A percentile compares a stretch with the other conserved stretches of the same genome.
These are phyloP conservation scores for Alauda arvensis DNA, from an alignment of 2,797 vertebrate species.

Conservation along the genomic window DNA sequence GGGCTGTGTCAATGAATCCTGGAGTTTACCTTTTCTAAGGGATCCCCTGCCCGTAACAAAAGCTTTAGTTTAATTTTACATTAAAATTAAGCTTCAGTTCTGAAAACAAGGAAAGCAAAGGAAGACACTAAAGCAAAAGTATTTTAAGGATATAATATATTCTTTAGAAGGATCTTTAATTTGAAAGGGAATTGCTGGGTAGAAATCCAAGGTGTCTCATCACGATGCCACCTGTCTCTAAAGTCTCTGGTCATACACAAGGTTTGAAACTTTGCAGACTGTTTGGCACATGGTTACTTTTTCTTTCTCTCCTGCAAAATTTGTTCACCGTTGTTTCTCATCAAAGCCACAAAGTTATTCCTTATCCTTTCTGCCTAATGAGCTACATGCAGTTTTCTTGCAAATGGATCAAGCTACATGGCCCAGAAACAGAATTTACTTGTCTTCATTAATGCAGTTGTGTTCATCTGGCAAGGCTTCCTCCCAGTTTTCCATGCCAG, in stretches of 20 bases:
- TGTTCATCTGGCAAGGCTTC: conserved; percentile 22
- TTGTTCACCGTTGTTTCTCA: conserved; percentile 8
- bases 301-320: not conserved
- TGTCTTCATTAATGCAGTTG: not conserved
- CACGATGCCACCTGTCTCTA: not conserved
- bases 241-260: not conserved
- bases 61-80: not conserved
- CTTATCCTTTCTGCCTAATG: not conserved
- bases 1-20: not conserved
- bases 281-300: not conserved
- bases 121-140: not conserved
- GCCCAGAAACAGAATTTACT: conserved; percentile 6
- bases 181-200: not conserved
- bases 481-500: not conserved
- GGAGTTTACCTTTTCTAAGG: not conserved
- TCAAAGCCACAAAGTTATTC: not conserved
- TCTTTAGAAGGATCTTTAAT: not conserved
- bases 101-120: not conserved
- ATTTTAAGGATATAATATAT: not conserved
- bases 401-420: not conserved
- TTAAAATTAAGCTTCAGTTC: not conserved
- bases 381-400: not conserved
- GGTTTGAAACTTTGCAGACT: not conserved
- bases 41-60: not conserved
- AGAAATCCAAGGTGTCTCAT: not conserved